Evolutionary conservation across 2,113 vertebrate species (phyloP), one percentile per base, ranked within the genome.

Genomic region (Natator depressus): DNA sequence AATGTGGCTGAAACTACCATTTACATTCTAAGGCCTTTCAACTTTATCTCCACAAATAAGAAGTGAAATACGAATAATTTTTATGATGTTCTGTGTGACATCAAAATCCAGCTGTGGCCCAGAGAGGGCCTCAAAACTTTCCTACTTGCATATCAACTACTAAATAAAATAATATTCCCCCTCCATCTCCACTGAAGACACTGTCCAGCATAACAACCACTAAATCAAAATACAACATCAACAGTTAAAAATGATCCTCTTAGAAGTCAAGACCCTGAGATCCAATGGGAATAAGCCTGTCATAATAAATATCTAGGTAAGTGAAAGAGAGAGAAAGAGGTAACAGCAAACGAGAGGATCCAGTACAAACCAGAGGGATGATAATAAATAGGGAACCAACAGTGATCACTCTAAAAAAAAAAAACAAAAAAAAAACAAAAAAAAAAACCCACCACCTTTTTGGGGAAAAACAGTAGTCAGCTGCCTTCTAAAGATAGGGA

Each of bases 21-120:
- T 53, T 29, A 46, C 13, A 81, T 87, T 90, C 78, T 16, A 59
- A 76, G 53, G 55, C 49, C 24, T 91, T 94, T 65, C 80, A 90
- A 62, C 4, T 84, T 95, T 55, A 95, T 82, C 19, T 80, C 93
- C 88, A 29, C 25, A 84, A 94, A 93, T 90, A 86, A 76, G 14
- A 96, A 89, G 54, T 5, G 13, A 62, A 72, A 72, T 38, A 80
- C 49, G 12, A 24, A 84, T 78, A 24, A 42, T 25, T 90, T 25
- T 42, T 88, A 82, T 92, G 85, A 89, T 11, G 47, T 20, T 51
- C 9, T 10, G 3, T 27, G 51, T 69, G 87, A 87, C 51, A 55
- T 35, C 80, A 31, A 85, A 59, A 84, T 76, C 42, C 65, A 72
- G n/a, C 19, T 72, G 65, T 38, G 35, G 35, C 47, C 47, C 69